phyloP scores from a whole-genome alignment of 2,888 invertebrate genomes.

The Scrobipalpa costella region DNA sequence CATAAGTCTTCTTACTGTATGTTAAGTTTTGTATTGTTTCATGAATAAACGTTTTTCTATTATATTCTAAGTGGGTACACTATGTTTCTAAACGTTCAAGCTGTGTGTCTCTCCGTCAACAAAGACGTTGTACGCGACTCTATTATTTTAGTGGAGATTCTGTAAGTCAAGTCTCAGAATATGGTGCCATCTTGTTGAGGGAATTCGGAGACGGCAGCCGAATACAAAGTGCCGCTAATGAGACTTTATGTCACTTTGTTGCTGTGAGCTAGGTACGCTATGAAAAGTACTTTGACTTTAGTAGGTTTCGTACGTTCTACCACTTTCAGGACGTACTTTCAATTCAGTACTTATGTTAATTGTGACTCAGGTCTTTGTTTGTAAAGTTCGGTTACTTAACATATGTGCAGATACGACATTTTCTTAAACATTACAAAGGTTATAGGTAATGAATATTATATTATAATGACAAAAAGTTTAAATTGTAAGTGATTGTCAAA shows the following conservation, averaged over 20 bases:
- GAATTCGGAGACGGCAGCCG: slow-evolving; percentile 38
- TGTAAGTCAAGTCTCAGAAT: slow-evolving; percentile 41
- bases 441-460: too few species aligned
- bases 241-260: slow-evolving; percentile 17
- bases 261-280: slow-evolving; percentile 18
- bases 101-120: slow-evolving; percentile 13
- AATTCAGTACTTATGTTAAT: too few species aligned
- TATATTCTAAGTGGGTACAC: too few species aligned
- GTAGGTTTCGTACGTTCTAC: neutral
- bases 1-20: too few species aligned
- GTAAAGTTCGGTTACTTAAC: too few species aligned
- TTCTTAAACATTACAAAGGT: too few species aligned
- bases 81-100: neutral
- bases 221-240: slow-evolving; percentile 42
- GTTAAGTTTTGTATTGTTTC: too few species aligned
- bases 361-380: too few species aligned
- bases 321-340: neutral
- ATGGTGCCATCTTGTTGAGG: slow-evolving; percentile 41
- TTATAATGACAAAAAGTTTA: too few species aligned
- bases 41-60: too few species aligned
- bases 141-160: slow-evolving; percentile 57
- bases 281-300: neutral
- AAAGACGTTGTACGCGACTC: slow-evolving; percentile 36
- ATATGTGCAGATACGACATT: too few species aligned
- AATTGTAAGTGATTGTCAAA: neutral